Evolutionary conservation across 2,888 invertebrate species (phyloP).

Genomic region (Eilema sororculum): DNA sequence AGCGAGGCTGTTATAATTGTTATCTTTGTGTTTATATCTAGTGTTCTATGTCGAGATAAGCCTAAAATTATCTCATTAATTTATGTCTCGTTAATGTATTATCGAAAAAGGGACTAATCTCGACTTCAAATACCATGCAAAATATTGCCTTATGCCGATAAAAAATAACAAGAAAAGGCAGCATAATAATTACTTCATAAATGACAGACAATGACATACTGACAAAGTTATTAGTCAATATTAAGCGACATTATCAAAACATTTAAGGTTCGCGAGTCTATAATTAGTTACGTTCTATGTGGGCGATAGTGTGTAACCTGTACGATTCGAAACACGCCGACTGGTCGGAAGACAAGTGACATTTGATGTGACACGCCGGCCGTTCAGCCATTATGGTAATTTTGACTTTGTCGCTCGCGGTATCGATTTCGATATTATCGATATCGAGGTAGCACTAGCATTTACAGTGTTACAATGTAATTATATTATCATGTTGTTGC

Average conservation of each 20-base stretch:
- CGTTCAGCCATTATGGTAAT: slow-evolving; percentile 12
- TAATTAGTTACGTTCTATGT: slow-evolving; percentile 7
- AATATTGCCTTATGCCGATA: too few species aligned
- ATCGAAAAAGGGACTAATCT: too few species aligned
- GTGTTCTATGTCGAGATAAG: too few species aligned
- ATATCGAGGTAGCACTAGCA: not conserved
- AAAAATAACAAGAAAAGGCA: too few species aligned
- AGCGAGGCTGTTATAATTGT: too few species aligned
- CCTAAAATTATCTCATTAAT: too few species aligned
- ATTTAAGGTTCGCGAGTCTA: not conserved
- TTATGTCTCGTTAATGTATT: too few species aligned
- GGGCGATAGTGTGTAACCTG: not conserved
- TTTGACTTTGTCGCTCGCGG: slow-evolving; percentile 2
- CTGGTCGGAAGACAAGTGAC: slow-evolving; percentile 10
- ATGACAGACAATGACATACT: not conserved
- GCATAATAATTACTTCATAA: too few species aligned
- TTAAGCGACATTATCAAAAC: not conserved
- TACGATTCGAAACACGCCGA: slow-evolving; percentile 6
- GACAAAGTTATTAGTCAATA: slow-evolving; percentile 20
- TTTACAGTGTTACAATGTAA: not conserved
- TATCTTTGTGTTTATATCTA: too few species aligned
- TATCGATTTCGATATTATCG: not conserved
- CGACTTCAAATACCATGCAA: too few species aligned
- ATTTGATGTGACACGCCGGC: slow-evolving; percentile 1
- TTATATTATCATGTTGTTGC: not conserved